phyloP scores from a whole-genome alignment of 2,113 vertebrate genomes.

The Bos indicus region DNA sequence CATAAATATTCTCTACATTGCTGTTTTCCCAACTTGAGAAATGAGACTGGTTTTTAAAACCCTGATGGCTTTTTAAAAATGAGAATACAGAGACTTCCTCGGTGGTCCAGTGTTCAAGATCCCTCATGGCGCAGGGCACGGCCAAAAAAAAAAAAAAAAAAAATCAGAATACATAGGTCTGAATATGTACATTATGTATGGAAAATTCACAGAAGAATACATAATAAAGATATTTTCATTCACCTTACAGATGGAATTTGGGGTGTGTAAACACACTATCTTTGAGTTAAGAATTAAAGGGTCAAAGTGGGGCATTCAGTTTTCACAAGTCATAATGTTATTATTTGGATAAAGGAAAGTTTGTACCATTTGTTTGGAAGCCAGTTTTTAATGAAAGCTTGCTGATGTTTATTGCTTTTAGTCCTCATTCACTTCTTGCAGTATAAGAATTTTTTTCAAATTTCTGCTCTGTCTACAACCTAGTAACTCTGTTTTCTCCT shows the following conservation, averaged over 20 bases:
- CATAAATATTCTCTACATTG: not conserved
- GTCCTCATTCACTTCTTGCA: not conserved
- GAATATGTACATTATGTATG: not conserved
- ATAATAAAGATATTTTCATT: not conserved
- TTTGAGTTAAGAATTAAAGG: not conserved
- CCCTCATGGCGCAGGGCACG: rapidly evolving
- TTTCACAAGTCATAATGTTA: not conserved
- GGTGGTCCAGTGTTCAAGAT: not conserved
- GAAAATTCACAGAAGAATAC: not conserved
- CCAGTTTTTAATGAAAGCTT: conserved; percentile 12
- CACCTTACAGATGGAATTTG: not conserved
- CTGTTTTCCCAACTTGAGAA: not conserved
- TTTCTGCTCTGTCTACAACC: not conserved
- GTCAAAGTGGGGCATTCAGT: too few species aligned
- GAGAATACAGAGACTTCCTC: not conserved
- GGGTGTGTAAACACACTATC: rapidly evolving
- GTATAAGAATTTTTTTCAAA: not conserved
- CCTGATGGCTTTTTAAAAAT: not conserved
- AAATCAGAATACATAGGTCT: not conserved
- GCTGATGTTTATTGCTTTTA: not conserved
- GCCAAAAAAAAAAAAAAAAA: not conserved
- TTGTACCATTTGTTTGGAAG: not conserved
- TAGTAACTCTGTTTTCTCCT: not conserved
- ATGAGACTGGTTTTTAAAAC: not conserved
- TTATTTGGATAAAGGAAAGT: not conserved